Base-by-base conservation (phyloP, 2,888 invertebrate species). In the Leistus spinibarbis region DNA sequence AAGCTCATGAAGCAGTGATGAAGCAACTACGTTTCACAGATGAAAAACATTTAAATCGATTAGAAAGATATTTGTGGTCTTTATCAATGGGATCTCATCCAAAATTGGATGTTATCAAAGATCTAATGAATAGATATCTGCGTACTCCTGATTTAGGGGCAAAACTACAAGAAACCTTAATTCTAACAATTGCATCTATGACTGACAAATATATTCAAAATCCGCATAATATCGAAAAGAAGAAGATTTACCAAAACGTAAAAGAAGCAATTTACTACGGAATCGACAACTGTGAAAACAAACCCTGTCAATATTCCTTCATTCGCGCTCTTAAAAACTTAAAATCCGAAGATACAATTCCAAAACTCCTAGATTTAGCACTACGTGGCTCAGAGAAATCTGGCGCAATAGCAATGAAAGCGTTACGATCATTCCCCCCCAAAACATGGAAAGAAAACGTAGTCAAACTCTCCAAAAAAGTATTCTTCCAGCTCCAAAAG, bases 1-100 rank as follows among this genome's bases (percentile, higher is more conserved):
- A 89, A 1, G 88, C 92, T 0, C 92, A 94, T 82, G 87, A 88
- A 78, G 93, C 93, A 2, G 90, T 91, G 1, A 90, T 91, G 86
- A 89, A 90, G 77, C 86, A 89, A 27, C 86, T 94, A 5, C 86
- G 89, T 68, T 88, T 90, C 71, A 85, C 87, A 10, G 87, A 89
- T n/a, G 88, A 88, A 40, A 83, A 86, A 9, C 80, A 84, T 54
- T 77, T 80, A n/a, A 86, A 87, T 13, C 77, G 82, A 0, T 84
- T 89, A 27, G 95, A 95, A 81, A 86, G 93, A 76, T 95, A 94
- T 83, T 86, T 95, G 1, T 91, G 94, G 89, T 90, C 92, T 0
- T 82, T 93, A 9, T 92, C 94, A 0, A 86, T 92, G 64, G 89
- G 91, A 0, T 89, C 92, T 0, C 88, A 92, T 80, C 91, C 93